Percentiles rank a stretch among this genome's conserved stretches.
phyloP scores from a whole-genome alignment of 2,888 invertebrate genomes.

The Brachyptera putata region DNA sequence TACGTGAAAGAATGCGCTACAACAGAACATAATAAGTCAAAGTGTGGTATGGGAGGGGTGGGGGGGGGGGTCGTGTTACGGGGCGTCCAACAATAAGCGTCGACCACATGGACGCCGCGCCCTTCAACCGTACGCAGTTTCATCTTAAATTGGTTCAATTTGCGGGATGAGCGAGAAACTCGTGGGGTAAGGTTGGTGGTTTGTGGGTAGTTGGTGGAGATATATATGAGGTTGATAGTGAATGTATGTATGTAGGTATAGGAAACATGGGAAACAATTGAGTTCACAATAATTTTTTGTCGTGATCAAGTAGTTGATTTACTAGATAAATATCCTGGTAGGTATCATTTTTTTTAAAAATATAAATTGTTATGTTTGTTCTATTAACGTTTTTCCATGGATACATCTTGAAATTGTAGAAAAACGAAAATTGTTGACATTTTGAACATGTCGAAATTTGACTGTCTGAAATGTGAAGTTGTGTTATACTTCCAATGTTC shows the following conservation, averaged over 20 bases:
- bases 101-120: neutral
- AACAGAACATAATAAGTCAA: slow-evolving; percentile 16
- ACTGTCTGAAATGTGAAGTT: too few relatives aligned
- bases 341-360: too few relatives aligned
- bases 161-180: slow-evolving; percentile 21
- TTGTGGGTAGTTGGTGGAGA: slow-evolving; percentile 5
- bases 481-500: too few relatives aligned
- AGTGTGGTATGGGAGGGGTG: slow-evolving; percentile 3
- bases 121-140: slow-evolving; percentile 21
- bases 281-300: slow-evolving; percentile 7
- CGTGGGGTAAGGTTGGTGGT: neutral
- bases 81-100: slow-evolving; percentile 18
- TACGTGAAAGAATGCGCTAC: slow-evolving; percentile 17
- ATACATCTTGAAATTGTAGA: too few relatives aligned
- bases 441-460: too few relatives aligned
- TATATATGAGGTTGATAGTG: slow-evolving; percentile 7
- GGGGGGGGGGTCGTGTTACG: neutral
- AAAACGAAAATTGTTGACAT: too few relatives aligned
- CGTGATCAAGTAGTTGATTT: too few relatives aligned
- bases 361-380: too few relatives aligned
- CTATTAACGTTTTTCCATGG: too few relatives aligned
- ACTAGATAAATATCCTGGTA: too few relatives aligned
- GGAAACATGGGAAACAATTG: slow-evolving; percentile 3
- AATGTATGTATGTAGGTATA: neutral
- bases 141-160: slow-evolving; percentile 29